Percentiles rank a stretch among this genome's conserved stretches.
These are phyloP conservation scores for Proales similis DNA, from an alignment of 1,140 invertebrate species.

Conservation along the genomic window DNA sequence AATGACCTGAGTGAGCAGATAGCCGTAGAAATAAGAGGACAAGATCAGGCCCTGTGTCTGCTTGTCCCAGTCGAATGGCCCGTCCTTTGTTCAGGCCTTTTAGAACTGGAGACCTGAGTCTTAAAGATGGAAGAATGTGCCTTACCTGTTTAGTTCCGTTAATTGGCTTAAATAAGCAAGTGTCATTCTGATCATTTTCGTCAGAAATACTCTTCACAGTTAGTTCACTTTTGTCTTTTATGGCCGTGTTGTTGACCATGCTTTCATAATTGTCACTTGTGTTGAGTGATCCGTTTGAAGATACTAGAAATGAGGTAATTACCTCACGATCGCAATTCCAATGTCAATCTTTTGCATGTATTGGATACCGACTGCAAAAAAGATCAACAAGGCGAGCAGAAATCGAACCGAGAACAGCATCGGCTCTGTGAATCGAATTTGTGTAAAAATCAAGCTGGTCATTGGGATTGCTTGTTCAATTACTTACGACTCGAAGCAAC, in stretches of 20 bases:
- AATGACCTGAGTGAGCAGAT: conserved; percentile 50
- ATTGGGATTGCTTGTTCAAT: too few relatives aligned
- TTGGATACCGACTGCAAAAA: conserved; percentile 25
- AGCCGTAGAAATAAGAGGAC: conserved; percentile 53
- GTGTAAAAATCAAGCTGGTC: too few relatives aligned
- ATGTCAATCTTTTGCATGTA: conserved; percentile 35
- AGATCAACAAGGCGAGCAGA: conserved; percentile 18
- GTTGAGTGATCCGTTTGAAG: too few relatives aligned
- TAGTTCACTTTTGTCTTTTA: not conserved
- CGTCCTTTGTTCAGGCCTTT: conserved; percentile 41
- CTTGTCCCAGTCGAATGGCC: conserved; percentile 49
- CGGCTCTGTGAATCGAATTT: too few relatives aligned
- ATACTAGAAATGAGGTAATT: too few relatives aligned
- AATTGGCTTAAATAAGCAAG: conserved; percentile 18
- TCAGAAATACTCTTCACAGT: not conserved
- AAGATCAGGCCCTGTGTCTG: conserved; percentile 48
- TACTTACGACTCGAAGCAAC: too few relatives aligned
- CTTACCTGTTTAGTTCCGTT: not conserved
- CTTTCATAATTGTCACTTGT: too few relatives aligned
- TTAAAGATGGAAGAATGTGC: not conserved
- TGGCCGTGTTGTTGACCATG: conserved; percentile 23
- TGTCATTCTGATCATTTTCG: conserved; percentile 30
- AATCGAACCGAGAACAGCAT: conserved; percentile 30
- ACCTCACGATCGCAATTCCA: conserved; percentile 16
- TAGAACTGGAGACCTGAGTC: not conserved